Base-by-base conservation (phyloP, 2,113 vertebrate species). In the Prunella himalayana region DNA sequence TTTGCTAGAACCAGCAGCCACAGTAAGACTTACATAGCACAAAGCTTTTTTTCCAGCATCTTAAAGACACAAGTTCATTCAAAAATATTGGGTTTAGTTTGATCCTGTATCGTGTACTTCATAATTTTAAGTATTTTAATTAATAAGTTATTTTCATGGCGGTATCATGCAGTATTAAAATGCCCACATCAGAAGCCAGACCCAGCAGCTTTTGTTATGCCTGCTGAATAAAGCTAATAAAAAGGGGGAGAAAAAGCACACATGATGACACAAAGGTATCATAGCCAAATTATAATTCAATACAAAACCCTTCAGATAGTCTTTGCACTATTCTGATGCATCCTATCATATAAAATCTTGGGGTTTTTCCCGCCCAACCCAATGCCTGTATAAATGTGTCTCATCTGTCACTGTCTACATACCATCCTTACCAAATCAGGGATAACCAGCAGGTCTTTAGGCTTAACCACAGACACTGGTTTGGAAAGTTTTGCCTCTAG, bases 321-420 rank as follows among this genome's bases (percentile, higher is more conserved):
- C 22, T 69, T 81, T 44, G 22, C 42, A 79, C 21, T 83, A 72
- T 27, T 86, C 63, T n/a, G 13, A 41, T 45, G 91, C 45, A 65
- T n/a, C 3, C n/a, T 39, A 42, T 27, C 27, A 44, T 33, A 14
- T 28, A 76, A 2, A 82, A 70, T 44, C 61, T 13, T 71, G 24
- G 59, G 23, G 15, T 7, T 24, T 1, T 3, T 1, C 0, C 2
- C 1, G 1, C 0, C 2, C 10, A 11, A 37, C 8, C 8, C 7
- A 37, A 1, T 5, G 8, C 31, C 42, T 50, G 3, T 42, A 60
- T 41, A 81, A 76, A 78, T 13, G 18, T 3, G 1, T 61, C 15
- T 31, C 22, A 65, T n/a, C 27, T 82, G 56, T 53, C 14, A 35
- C 37, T 56, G n/a, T 30, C 60, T 63, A 69, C 30, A 30, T 10